Conservation (phyloP, 2,888 invertebrate genomes). For the Maniola hyperantus region DNA sequence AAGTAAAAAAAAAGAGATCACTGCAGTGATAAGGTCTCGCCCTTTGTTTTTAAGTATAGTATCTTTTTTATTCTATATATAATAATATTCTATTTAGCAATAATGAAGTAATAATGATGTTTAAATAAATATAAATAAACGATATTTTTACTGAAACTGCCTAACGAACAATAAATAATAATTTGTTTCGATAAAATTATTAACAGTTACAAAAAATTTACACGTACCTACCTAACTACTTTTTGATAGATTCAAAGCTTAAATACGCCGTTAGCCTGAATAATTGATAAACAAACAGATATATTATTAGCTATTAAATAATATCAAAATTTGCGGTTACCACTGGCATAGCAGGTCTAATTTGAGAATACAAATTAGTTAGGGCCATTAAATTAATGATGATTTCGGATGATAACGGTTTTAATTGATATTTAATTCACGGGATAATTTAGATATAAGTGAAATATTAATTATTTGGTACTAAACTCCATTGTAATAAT, state of each 20-base stretch:
- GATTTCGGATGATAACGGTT: background rate
- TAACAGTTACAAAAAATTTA: too few relatives aligned
- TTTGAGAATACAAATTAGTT: background rate
- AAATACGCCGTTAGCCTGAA: background rate
- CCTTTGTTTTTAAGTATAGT: too few relatives aligned
- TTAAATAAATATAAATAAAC: too few relatives aligned
- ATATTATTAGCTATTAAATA: background rate
- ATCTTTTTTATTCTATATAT: too few relatives aligned
- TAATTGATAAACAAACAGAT: constrained; percentile 6
- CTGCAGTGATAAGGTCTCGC: too few relatives aligned
- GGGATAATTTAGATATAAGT: constrained; percentile 1
- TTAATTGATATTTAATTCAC: constrained; percentile 7
- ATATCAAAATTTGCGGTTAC: constrained; percentile 5
- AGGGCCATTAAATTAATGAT: constrained; percentile 2
- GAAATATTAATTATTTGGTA: background rate
- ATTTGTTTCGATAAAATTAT: too few relatives aligned
- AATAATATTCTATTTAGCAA: too few relatives aligned
- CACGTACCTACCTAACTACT: background rate
- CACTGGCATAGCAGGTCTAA: background rate
- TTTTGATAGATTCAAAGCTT: background rate
- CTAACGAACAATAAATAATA: too few relatives aligned
- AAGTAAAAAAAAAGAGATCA: too few relatives aligned
- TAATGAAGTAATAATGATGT: too few relatives aligned
- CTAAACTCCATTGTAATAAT: background rate
- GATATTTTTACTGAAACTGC: too few relatives aligned